Percentiles rank a stretch among this genome's conserved stretches.
phyloP scores from a whole-genome alignment of 2,888 invertebrate species.

The Diaprepes abbreviatus region DNA sequence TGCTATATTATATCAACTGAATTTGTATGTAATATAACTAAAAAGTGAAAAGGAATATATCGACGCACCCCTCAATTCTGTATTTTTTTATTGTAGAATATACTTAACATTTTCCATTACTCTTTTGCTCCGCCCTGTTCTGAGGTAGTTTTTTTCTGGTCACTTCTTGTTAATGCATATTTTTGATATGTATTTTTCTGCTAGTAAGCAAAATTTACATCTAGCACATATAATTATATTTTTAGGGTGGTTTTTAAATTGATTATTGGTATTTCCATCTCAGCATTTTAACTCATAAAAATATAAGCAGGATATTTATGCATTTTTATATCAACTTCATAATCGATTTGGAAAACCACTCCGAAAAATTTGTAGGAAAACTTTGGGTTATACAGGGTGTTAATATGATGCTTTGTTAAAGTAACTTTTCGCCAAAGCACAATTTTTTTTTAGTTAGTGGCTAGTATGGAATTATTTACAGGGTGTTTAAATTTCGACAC shows the following conservation, averaged over 20 bases:
- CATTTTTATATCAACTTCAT: no score
- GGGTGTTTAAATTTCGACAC: no score
- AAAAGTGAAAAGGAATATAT: no score
- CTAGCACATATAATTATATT: not conserved
- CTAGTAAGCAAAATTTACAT: not conserved
- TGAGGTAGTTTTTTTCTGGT: slow-evolving; percentile 31
- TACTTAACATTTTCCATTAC: not conserved
- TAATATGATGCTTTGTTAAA: not conserved
- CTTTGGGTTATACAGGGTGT: slow-evolving; percentile 27
- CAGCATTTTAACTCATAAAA: no score
- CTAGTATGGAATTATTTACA: not conserved
- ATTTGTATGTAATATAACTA: no score
- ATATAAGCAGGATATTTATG: no score
- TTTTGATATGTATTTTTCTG: slow-evolving; percentile 28
- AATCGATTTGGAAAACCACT: not conserved
- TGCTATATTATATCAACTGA: no score
- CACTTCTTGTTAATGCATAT: slow-evolving; percentile 28
- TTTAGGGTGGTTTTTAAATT: not conserved
- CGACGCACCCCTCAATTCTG: not conserved
- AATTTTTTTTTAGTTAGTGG: not conserved
- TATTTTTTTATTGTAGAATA: not conserved
- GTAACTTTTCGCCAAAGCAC: not conserved
- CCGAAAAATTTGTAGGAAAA: not conserved
- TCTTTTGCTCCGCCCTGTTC: not conserved
- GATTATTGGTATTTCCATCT: no score